Evolutionary conservation across 2,113 vertebrate species (phyloP).

Genomic region (Neotragus pygmaeus): DNA sequence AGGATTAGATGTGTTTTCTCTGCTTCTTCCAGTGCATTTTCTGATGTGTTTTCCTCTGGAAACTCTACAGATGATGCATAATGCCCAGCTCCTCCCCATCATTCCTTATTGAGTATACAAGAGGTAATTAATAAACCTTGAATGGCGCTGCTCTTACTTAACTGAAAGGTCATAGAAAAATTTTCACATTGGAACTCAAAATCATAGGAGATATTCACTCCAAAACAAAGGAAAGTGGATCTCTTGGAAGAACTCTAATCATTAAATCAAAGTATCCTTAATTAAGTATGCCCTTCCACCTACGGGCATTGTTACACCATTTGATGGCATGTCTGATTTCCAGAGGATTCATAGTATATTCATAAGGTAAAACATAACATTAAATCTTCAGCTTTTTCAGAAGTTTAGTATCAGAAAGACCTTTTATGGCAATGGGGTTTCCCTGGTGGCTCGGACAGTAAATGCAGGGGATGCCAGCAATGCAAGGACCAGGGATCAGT

Average conservation of each 20-base stretch:
- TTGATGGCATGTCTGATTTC: neutral
- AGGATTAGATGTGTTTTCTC: neutral
- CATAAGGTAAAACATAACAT: neutral
- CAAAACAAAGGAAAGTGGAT: neutral
- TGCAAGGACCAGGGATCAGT: neutral
- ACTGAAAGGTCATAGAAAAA: neutral
- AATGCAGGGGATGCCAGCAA: neutral
- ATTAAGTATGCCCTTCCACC: neutral
- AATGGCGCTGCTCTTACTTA: neutral
- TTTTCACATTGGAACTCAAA: neutral
- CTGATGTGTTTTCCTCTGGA: neutral
- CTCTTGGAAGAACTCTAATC: neutral
- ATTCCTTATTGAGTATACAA: neutral
- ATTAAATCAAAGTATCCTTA: neutral
- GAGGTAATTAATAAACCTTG: neutral
- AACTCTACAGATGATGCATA: neutral
- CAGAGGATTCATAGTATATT: neutral
- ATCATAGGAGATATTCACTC: neutral
- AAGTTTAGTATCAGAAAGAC: neutral
- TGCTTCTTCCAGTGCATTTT: neutral
- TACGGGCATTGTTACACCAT: neutral
- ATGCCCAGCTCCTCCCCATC: fast-evolving
- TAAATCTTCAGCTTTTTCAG: neutral
- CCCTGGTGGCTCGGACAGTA: neutral
- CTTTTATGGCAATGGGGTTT: neutral